These are phyloP conservation scores for Acrobasis suavella DNA, from an alignment of 2,888 invertebrate species.

Conservation along the genomic window DNA sequence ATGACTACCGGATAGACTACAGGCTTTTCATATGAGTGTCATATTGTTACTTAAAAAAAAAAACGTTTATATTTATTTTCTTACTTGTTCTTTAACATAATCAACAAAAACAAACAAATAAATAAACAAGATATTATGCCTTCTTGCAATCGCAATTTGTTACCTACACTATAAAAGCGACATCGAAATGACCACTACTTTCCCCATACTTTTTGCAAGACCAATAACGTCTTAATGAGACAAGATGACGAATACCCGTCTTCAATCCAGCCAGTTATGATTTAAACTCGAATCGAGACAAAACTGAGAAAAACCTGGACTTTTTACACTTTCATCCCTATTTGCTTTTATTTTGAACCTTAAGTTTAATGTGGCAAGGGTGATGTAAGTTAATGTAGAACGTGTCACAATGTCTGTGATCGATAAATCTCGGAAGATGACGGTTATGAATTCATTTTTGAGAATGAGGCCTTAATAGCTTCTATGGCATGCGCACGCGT, in stretches of 20 bases:
- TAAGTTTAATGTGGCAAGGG: neutral
- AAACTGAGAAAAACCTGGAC: conserved; percentile 38
- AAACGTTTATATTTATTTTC: too few species aligned
- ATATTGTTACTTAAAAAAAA: too few species aligned
- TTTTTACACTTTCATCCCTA: conserved; percentile 13
- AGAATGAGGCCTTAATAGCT: conserved; percentile 26
- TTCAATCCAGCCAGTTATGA: conserved; percentile 41
- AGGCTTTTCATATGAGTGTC: too few species aligned
- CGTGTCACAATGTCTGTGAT: conserved; percentile 20
- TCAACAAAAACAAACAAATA: neutral
- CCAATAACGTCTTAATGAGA: conserved; percentile 61
- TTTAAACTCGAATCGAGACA: conserved; percentile 37
- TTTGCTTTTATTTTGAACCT: conserved; percentile 11
- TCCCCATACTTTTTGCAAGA: conserved; percentile 43
- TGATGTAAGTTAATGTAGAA: neutral
- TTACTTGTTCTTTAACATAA: neutral
- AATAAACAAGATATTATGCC: neutral
- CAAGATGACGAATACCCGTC: conserved; percentile 53
- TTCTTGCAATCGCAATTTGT: conserved; percentile 11
- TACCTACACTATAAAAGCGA: conserved; percentile 10
- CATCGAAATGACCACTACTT: conserved; percentile 28
- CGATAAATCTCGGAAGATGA: conserved; percentile 49
- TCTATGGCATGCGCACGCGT: conserved; percentile 21
- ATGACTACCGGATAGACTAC: too few species aligned
- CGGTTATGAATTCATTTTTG: conserved; percentile 45